Conservation (phyloP, 1,140 invertebrate genomes). For the Cyclina sinensis region DNA sequence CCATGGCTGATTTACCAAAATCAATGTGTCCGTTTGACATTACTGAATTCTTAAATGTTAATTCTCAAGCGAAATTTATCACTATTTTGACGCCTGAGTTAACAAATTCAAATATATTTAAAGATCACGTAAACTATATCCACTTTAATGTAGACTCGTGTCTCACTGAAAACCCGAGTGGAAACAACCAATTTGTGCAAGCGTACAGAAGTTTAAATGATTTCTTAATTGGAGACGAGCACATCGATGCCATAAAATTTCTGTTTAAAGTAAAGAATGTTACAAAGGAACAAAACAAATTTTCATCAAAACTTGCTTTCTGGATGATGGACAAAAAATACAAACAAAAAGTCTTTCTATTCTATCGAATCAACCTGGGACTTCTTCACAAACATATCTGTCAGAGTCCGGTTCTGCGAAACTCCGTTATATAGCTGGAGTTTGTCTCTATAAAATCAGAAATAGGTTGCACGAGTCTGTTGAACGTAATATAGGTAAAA, state of each 20-base stretch:
- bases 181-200: background rate
- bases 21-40: no score
- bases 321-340: constrained; percentile 32
- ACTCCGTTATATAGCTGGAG: background rate
- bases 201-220: background rate
- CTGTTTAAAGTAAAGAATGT: background rate
- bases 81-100: background rate
- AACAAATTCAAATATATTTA: background rate
- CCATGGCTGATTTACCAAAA: no score
- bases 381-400: no score
- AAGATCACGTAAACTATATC: background rate
- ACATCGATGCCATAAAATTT: background rate
- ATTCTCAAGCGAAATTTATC: background rate
- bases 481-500: background rate
- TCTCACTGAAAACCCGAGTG: background rate
- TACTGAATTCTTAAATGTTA: background rate
- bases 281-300: background rate
- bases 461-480: background rate
- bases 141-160: background rate
- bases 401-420: background rate
- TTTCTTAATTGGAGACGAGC: background rate
- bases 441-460: background rate
- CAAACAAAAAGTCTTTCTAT: background rate
- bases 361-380: background rate
- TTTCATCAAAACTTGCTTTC: no score